Evolutionary conservation across 2,888 invertebrate species (phyloP).

Genomic region (Eristalis tenax): DNA sequence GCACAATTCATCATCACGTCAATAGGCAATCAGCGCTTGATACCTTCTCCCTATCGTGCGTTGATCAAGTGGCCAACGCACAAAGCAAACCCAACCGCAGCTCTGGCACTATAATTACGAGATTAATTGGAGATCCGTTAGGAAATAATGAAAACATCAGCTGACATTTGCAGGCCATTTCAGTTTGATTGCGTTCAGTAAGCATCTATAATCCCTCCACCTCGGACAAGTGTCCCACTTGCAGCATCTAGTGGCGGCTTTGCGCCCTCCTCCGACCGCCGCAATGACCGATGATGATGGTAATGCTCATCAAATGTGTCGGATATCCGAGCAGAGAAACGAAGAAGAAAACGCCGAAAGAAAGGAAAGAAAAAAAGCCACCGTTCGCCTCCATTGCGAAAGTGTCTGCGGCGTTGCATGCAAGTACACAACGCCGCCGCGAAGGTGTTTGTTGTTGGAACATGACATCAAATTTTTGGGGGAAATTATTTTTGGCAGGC

Average conservation of each 20-base stretch:
- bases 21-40: not conserved
- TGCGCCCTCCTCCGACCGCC: not conserved
- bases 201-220: conserved; percentile 18
- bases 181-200: conserved; percentile 33
- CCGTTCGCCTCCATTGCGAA: conserved; percentile 51
- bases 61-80: not conserved
- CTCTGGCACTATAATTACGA: conserved; percentile 35
- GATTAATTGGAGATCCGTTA: conserved; percentile 49
- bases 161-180: conserved; percentile 18
- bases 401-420: conserved; percentile 50
- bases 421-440: conserved; percentile 27
- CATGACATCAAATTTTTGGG: conserved; percentile 46
- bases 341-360: conserved; percentile 17
- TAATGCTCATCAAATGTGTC: conserved; percentile 50
- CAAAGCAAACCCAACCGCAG: conserved; percentile 12
- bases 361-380: conserved; percentile 11
- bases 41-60: not conserved
- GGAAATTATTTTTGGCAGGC: conserved; percentile 49
- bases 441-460: conserved; percentile 31
- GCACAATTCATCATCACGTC: not conserved
- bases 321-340: conserved; percentile 14
- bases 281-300: conserved; percentile 32
- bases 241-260: not conserved
- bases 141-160: conserved; percentile 36
- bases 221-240: conserved; percentile 8